Base-by-base conservation (phyloP, 2,888 invertebrate species). In the Drosophila paucipuncta region DNA sequence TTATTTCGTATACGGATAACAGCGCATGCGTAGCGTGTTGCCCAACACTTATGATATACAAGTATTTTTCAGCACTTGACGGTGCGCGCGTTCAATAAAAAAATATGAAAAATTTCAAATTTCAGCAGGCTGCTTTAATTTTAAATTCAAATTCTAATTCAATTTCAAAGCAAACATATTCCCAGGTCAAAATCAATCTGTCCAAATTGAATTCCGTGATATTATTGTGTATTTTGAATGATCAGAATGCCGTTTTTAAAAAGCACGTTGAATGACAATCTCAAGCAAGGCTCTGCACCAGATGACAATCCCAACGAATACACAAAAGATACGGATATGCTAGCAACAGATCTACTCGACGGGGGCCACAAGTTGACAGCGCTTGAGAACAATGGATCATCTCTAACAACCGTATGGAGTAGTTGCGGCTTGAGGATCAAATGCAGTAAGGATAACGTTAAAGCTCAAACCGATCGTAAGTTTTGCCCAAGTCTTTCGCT, bases 1-100 rank as follows among this genome's bases (percentile, higher is more conserved):
- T 68, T 81, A 67, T 62, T 47, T 11, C 31, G 35, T 35, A 60
- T 43, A 31, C 47, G 55, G 31, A 65, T 66, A 87, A 85, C 90
- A 89, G 73, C 81, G 80, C 85, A 83, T 88, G 83, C 89, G 80
- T 68, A 53, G 4, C 81, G 31, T 68, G 61, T 74, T 85, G 35
- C 10, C 30, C 81, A 83, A 74, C 83, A 80, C 83, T 83, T 9
- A 18, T 22, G 7, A 16, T n/a, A 10, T 10, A 0, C 37, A 52
- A 22, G 37, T 10, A 13, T 39, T 76, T 61, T 49, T 30, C 58
- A 76, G 35, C 78, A 78, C 68, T 61, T 0, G 13, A 35, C 11
- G 31, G 16, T 13, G 59, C 68, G 71, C 68, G 39, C 18, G 11
- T 11, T 31, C 28, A 31, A 16, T 2, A 30, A 37, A 16, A 68